Base-by-base conservation (phyloP, 2,888 invertebrate species). In the Phalera bucephala region DNA sequence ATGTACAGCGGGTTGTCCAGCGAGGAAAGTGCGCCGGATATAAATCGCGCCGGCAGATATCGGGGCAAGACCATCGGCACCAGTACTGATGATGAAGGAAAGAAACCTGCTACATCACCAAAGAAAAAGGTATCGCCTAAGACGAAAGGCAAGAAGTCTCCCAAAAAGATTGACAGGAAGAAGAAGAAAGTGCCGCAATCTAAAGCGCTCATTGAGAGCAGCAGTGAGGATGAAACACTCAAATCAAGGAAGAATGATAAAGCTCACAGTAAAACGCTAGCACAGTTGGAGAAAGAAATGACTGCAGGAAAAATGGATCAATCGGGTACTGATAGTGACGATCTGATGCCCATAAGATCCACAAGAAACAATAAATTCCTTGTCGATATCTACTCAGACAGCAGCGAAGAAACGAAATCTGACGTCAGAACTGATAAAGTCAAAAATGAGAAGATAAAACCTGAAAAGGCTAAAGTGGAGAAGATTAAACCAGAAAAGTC, bases 341-440 rank as follows among this genome's bases (percentile, higher is more conserved):
- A 95, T 46, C 75, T 96, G 28, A 89, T 95, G 82, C 92, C 94
- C 15, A 91, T 94, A 14, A 90, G 90, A 57, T 87, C 88, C 19
- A 86, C 91, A 30, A 80, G 85, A 56, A 91, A 91, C 52, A 82
- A 87, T 47, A 92, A 92, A 68, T 91, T 91, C 39, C 91, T 92
- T n/a, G 89, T 93, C 11, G 93, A 94, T 44, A 96, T 96, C 58
- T 97, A 96, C 79, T 96, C 96, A 0, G 96, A 96, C 57, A 95
- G 95, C 59, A 95, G 95, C 53, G 95, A 95, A 59, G 87, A 86
- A n/a, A 35, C 19, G 3, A 58, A 55, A 7, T 33, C 62, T 2
- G 56, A 70, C 31, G 47, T 52, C 6, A 91, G 79, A 53, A 49
- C 66, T 23, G 88, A 40, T 0, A 50, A 90, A 38, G 76, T 84